Conservation (phyloP, 2,797 vertebrate species). For the Enteromius argenteus region DNA sequence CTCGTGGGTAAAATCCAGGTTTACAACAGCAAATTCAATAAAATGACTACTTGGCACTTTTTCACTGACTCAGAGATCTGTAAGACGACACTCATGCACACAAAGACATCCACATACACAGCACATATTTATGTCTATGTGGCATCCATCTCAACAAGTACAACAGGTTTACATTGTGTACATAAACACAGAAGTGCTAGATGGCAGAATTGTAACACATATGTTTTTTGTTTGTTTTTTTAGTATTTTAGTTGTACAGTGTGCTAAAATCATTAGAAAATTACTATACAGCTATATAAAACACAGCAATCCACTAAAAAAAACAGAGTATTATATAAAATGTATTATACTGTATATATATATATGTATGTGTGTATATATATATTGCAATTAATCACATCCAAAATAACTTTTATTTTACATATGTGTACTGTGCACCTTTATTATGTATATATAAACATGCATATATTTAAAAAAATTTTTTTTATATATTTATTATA, state of each 20-base stretch:
- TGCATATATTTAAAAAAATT: too few relatives aligned
- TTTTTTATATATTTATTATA: too few relatives aligned
- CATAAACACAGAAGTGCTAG: neutral
- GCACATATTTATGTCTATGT: neutral
- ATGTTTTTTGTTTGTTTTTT: neutral
- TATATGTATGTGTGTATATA: too few relatives aligned
- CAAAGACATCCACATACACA: neutral
- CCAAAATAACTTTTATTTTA: too few relatives aligned
- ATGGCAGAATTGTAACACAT: neutral
- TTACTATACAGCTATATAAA: neutral
- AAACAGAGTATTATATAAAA: neutral
- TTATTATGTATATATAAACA: too few relatives aligned
- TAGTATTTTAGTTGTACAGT: neutral
- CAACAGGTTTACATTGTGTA: neutral
- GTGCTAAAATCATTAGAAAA: neutral
- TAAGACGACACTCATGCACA: neutral
- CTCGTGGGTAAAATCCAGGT: slow-evolving; percentile 23
- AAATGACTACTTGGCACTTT: slow-evolving; percentile 16
- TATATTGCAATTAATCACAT: neutral
- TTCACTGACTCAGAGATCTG: neutral
- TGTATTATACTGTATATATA: too few relatives aligned
- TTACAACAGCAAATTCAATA: neutral
- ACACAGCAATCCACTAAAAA: neutral
- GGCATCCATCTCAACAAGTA: neutral
- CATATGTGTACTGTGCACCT: too few relatives aligned